A percentile compares a stretch with the other conserved stretches of the same genome.
Conservation (phyloP, 2,888 invertebrate genomes). For the Kuschelorhynchus macadamiae region DNA sequence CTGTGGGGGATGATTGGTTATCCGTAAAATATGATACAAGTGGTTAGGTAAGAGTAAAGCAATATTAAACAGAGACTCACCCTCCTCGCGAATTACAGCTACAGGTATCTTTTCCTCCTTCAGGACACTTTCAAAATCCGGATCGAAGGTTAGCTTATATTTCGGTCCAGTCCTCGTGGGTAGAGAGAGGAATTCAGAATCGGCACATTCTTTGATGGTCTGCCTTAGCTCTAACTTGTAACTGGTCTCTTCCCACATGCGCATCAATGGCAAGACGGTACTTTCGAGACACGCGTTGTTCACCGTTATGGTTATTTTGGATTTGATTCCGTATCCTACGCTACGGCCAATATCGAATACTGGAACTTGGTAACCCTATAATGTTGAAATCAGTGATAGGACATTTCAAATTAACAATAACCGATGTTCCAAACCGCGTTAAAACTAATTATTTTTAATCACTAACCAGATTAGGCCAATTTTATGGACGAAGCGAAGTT, state of each 20-base stretch:
- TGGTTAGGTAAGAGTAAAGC: no score
- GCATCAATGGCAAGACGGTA: slow-evolving; percentile 78
- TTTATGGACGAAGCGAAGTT: no score
- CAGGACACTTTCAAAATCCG: slow-evolving; percentile 70
- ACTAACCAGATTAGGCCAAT: no score
- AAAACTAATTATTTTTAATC: no score
- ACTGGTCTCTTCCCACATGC: slow-evolving; percentile 97
- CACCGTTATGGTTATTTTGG: slow-evolving; percentile 74
- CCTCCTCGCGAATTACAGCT: slow-evolving; percentile 96
- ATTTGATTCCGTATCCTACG: slow-evolving; percentile 77
- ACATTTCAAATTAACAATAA: no score
- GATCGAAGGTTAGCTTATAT: slow-evolving; percentile 82
- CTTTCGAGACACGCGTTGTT: slow-evolving; percentile 76
- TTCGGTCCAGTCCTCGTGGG: slow-evolving; percentile 77
- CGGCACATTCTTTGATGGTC: slow-evolving; percentile 83
- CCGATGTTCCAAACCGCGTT: background rate
- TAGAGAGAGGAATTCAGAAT: slow-evolving; percentile 83
- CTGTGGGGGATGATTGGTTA: no score
- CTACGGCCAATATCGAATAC: slow-evolving; percentile 80
- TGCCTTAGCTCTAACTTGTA: slow-evolving; percentile 90
- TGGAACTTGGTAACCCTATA: slow-evolving; percentile 70
- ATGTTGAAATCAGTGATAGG: slow-evolving; percentile 3
- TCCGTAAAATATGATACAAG: no score
- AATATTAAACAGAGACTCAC: slow-evolving; percentile 74
- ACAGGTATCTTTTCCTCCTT: slow-evolving; percentile 74